Base-by-base conservation (phyloP, 1,140 invertebrate genomes). In the Propsilocerus akamusi region DNA sequence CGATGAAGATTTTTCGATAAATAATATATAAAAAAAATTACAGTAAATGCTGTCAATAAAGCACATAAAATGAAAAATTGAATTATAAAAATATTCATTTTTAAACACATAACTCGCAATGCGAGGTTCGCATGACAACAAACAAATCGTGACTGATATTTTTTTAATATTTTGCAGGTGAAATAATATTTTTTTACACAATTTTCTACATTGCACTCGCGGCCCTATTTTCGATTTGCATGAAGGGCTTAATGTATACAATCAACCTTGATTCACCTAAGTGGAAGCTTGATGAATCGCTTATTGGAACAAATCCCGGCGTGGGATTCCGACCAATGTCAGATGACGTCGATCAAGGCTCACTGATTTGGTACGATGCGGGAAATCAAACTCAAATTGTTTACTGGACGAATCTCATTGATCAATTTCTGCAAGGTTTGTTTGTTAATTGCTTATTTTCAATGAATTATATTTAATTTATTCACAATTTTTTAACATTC, bases 221-320 rank as follows among this genome's bases (percentile, higher is more conserved):
- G 22, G 64, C 80, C 4, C 68, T 95, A 50, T 93, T 90, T 61
- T 74, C 81, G 2, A 77, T 86, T 25, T 88, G 87, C 65, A 79
- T 91, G 75, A 78, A 84, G 49, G 80, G 80, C 3, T 70, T 94
- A 26, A 72, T 87, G 51, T 68, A 78, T 11, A 81, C 83, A 0
- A 58, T 95, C 24, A 73, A 81, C 53, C 61, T 76, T 0, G 65
- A 76, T 11, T 68, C 70, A 56, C 88, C 91, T 0, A 81, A 72
- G 59, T 87, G 80, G 70, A 72, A 74, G 53, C 66, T 88, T 46
- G 72, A 76, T 0, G 68, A 74, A 2, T 89, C 87, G 48, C 63
- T 91, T 30, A 88, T 95, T 55, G 88, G 88, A 63, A 78, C 77
- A 34, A 93, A 88, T 73, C 87, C 88, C 57, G 87, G 83, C 28